phyloP scores from a whole-genome alignment of 53 echinoderm and acorn worm species.

The Zoroaster sp. region DNA sequence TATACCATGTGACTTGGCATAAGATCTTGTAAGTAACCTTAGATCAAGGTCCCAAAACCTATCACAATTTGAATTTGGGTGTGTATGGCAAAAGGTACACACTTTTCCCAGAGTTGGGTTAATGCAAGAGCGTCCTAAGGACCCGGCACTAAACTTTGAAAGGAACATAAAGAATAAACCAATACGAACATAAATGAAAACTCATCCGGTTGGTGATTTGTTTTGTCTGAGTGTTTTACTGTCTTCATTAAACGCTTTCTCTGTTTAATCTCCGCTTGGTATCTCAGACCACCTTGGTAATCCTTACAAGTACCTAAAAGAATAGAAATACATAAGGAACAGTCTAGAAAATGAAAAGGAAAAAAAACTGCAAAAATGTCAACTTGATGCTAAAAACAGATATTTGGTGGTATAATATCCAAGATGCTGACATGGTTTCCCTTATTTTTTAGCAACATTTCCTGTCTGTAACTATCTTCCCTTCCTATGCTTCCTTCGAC shows the following conservation, averaged over 20 bases:
- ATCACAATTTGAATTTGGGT: too few relatives aligned
- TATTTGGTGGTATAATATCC: too few relatives aligned
- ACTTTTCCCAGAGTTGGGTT: too few relatives aligned
- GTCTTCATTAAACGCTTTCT: constrained; percentile 14
- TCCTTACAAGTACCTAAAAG: constrained; percentile 56
- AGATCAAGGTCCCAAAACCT: too few relatives aligned
- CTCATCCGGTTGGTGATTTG: background rate
- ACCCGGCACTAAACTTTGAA: background rate
- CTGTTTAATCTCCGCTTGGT: constrained; percentile 40
- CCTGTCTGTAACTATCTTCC: too few relatives aligned
- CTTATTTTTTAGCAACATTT: too few relatives aligned
- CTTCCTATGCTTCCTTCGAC: too few relatives aligned
- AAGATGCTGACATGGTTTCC: too few relatives aligned
- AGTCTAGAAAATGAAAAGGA: background rate
- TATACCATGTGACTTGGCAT: too few relatives aligned
- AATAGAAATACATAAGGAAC: background rate
- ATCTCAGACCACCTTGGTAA: constrained; percentile 13
- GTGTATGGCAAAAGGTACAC: too few relatives aligned
- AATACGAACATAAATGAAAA: background rate
- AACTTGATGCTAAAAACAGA: too few relatives aligned
- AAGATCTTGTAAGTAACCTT: too few relatives aligned
- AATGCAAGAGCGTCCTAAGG: background rate
- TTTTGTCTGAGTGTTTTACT: background rate
- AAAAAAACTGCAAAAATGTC: background rate
- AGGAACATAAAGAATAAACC: background rate